Conservation (phyloP, 1,140 invertebrate species). For the Polypedilum pembai region DNA sequence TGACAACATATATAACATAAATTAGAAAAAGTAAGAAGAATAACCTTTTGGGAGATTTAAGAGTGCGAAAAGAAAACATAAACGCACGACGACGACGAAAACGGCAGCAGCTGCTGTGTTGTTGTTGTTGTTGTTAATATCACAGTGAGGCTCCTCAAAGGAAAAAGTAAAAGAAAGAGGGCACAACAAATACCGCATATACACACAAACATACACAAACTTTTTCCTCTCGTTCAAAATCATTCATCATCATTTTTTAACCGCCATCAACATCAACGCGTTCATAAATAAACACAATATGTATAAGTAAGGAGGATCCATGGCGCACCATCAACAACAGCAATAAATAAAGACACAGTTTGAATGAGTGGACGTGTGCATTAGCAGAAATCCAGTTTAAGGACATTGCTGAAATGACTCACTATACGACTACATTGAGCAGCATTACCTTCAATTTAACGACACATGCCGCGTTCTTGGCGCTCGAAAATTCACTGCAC, state of each 20-base stretch:
- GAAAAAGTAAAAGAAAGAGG: too few relatives aligned
- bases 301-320: neutral
- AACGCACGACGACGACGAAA: too few relatives aligned
- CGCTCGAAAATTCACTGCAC: constrained; percentile 43
- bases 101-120: too few relatives aligned
- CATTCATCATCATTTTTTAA: neutral
- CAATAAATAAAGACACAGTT: neutral
- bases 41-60: too few relatives aligned
- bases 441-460: neutral
- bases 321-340: neutral
- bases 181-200: too few relatives aligned
- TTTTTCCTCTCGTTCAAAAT: neutral
- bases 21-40: too few relatives aligned
- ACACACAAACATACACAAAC: too few relatives aligned
- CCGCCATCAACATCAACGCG: neutral
- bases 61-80: too few relatives aligned
- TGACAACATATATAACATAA: too few relatives aligned
- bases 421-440: constrained; percentile 22
- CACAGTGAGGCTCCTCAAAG: too few relatives aligned
- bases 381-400: neutral
- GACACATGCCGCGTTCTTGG: neutral
- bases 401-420: neutral
- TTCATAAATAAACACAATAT: neutral
- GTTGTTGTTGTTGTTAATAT: too few relatives aligned
- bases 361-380: neutral